phyloP scores from a whole-genome alignment of 1,140 invertebrate species.

The Lineus longissimus region DNA sequence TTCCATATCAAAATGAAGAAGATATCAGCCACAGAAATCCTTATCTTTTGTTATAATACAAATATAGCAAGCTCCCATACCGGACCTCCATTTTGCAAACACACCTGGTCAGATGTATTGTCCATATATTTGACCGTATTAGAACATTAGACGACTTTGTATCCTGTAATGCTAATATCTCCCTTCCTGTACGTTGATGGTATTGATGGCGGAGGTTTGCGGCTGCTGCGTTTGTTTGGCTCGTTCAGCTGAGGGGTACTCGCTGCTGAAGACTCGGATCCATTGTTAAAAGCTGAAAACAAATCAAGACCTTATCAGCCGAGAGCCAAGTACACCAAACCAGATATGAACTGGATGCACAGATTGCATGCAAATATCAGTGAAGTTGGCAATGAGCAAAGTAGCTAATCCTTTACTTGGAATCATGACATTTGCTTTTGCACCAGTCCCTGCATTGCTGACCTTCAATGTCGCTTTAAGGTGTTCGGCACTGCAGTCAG shows the following conservation, averaged over 20 bases:
- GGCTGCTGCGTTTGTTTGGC: slow-evolving; percentile 16
- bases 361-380: background rate
- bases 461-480: too few relatives aligned
- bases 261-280: slow-evolving; percentile 28
- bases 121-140: too few relatives aligned
- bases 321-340: background rate
- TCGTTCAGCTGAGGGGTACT: slow-evolving; percentile 34
- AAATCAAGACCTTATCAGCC: background rate
- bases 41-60: too few relatives aligned
- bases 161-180: slow-evolving; percentile 44
- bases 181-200: slow-evolving; percentile 39
- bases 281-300: slow-evolving; percentile 4
- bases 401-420: too few relatives aligned
- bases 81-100: too few relatives aligned
- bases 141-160: background rate
- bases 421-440: too few relatives aligned
- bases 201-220: slow-evolving; percentile 36
- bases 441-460: too few relatives aligned
- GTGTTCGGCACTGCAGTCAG: too few relatives aligned
- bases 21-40: too few relatives aligned
- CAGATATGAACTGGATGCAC: background rate
- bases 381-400: background rate
- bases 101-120: too few relatives aligned
- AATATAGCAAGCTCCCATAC: too few relatives aligned
- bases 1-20: too few relatives aligned